A percentile compares a stretch with the other conserved stretches of the same genome.
Conservation (phyloP, 2,113 vertebrate species). For the Crypturellus undulatus region DNA sequence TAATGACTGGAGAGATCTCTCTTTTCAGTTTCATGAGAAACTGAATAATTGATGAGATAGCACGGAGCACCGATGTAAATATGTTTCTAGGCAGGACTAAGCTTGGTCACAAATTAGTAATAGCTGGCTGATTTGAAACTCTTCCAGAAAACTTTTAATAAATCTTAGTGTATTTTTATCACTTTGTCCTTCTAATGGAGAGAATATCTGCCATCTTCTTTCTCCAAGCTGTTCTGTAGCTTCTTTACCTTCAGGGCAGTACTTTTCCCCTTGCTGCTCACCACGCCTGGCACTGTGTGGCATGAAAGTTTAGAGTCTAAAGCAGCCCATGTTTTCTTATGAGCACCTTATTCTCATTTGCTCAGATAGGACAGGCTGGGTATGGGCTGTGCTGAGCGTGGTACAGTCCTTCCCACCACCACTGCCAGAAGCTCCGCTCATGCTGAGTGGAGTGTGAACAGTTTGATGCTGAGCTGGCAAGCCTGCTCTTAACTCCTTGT, state of each 20-base stretch:
- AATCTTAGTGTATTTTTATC: neutral
- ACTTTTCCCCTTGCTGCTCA: neutral
- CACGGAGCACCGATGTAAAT: neutral
- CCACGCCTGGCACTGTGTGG: neutral
- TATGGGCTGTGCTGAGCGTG: neutral
- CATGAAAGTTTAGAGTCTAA: neutral
- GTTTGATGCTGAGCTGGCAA: no score
- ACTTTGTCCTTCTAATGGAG: neutral
- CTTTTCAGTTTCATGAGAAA: neutral
- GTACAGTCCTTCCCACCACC: neutral
- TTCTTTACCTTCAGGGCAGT: neutral
- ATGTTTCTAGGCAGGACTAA: neutral
- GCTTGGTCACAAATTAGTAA: neutral
- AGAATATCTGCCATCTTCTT: neutral
- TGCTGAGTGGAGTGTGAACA: no score
- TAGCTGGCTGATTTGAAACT: neutral
- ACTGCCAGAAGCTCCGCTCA: neutral
- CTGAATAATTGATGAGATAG: neutral
- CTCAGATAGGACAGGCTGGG: neutral
- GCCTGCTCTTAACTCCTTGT: no score
- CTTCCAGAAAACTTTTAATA: neutral
- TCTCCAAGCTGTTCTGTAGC: neutral
- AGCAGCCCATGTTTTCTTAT: neutral
- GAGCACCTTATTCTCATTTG: neutral
- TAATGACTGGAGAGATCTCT: neutral